phyloP scores from a whole-genome alignment of 2,113 vertebrate genomes.

The Pluvianellus socialis region DNA sequence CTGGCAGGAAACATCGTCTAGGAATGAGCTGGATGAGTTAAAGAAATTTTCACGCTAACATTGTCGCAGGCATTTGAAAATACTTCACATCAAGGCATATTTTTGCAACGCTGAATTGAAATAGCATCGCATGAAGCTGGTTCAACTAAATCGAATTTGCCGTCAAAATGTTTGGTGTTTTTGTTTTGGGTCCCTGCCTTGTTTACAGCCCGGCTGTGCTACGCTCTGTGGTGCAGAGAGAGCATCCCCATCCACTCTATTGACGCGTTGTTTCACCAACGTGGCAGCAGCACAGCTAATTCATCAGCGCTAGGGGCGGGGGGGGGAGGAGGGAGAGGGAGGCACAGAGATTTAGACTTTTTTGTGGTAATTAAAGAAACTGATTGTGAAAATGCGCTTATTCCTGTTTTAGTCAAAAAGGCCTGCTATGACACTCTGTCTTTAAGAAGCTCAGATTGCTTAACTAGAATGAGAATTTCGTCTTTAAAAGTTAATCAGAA shows the following conservation, averaged over 20 bases:
- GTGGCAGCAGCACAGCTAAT: neutral
- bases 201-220: neutral
- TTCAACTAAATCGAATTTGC: constrained; percentile 10
- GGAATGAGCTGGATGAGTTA: constrained; percentile 58
- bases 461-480: neutral
- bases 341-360: neutral
- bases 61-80: constrained; percentile 42
- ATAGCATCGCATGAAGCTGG: neutral
- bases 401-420: neutral
- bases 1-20: constrained; percentile 54
- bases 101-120: constrained; percentile 32
- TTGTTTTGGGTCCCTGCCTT: neutral
- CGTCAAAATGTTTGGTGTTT: neutral
- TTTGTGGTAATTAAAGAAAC: neutral
- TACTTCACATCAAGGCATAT: constrained; percentile 7
- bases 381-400: neutral
- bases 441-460: neutral
- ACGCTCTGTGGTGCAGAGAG: neutral
- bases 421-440: neutral
- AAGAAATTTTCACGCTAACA: constrained; percentile 56
- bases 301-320: neutral
- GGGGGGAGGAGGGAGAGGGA: too few relatives aligned
- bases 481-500: neutral
- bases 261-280: neutral
- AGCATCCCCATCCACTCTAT: neutral